Conservation (phyloP, 2,888 invertebrate species). For the Andrena praecox region DNA sequence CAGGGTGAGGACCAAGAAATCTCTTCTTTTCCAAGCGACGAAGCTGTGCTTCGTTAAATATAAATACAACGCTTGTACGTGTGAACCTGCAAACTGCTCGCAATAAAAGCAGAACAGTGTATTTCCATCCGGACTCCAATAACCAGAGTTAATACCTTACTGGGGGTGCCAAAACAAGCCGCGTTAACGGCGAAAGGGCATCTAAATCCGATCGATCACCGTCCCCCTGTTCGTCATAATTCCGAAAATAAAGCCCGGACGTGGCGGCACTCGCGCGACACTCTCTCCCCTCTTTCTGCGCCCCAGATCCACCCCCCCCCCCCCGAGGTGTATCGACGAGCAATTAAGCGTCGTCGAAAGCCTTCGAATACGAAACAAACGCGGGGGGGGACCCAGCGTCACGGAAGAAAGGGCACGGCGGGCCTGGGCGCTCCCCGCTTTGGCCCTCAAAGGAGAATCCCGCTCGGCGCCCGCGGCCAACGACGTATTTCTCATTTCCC, state of each 20-base stretch:
- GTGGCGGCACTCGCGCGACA: not conserved
- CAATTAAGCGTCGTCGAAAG: constrained; percentile 11
- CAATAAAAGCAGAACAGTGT: too few species aligned
- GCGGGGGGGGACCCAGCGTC: constrained; percentile 6
- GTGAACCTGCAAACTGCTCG: too few species aligned
- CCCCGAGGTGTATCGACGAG: not conserved
- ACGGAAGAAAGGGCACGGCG: constrained; percentile 39
- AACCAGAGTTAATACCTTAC: too few species aligned
- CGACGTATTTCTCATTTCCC: constrained; percentile 70
- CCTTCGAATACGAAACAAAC: not conserved
- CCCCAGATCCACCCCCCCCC: not conserved
- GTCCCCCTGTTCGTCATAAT: not conserved
- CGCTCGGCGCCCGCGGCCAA: constrained; percentile 32
- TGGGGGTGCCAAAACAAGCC: too few species aligned
- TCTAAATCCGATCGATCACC: too few species aligned
- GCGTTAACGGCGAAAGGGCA: too few species aligned
- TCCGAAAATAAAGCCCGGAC: not conserved
- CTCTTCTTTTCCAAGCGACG: not conserved
- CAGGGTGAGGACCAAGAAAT: not conserved
- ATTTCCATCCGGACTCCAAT: too few species aligned
- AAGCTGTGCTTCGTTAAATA: too few species aligned
- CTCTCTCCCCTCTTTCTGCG: not conserved
- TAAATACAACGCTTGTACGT: too few species aligned
- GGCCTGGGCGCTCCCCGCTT: constrained; percentile 6
- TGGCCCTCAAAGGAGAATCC: constrained; percentile 48